Percentiles rank a stretch among this genome's conserved stretches.
Conservation (phyloP, 2,797 vertebrate species). For the Pteropus rufus region DNA sequence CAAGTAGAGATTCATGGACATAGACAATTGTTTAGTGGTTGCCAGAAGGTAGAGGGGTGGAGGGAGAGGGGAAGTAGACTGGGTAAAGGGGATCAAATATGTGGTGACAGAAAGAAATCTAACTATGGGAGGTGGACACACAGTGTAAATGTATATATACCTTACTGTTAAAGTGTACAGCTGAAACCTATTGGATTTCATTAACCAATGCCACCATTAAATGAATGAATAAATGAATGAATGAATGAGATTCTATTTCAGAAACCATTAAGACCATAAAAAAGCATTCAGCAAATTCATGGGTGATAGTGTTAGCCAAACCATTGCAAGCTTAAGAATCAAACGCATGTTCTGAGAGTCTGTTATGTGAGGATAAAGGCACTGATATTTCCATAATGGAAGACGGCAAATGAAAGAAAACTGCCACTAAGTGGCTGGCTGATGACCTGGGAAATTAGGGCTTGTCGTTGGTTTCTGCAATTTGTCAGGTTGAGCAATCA, state of each 20-base stretch:
- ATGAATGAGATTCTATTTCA: not conserved
- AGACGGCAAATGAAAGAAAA: not conserved
- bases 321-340: not conserved
- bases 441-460: not conserved
- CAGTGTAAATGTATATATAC: too few relatives aligned
- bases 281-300: not conserved
- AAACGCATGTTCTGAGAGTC: not conserved
- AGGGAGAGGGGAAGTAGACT: too few relatives aligned
- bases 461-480: not conserved
- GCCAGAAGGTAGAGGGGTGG: too few relatives aligned
- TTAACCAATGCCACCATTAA: too few relatives aligned
- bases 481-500: not conserved
- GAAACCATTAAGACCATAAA: not conserved
- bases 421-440: not conserved
- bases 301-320: not conserved
- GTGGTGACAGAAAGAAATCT: too few relatives aligned
- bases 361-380: not conserved
- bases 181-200: too few relatives aligned
- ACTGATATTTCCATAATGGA: not conserved
- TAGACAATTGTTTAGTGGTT: too few relatives aligned
- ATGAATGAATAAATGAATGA: too few relatives aligned
- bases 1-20: too few relatives aligned
- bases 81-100: too few relatives aligned
- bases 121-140: too few relatives aligned
- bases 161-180: too few relatives aligned